Evolutionary conservation across 1,140 invertebrate genomes (phyloP).

Genomic region (Geopemphigus sp.): DNA sequence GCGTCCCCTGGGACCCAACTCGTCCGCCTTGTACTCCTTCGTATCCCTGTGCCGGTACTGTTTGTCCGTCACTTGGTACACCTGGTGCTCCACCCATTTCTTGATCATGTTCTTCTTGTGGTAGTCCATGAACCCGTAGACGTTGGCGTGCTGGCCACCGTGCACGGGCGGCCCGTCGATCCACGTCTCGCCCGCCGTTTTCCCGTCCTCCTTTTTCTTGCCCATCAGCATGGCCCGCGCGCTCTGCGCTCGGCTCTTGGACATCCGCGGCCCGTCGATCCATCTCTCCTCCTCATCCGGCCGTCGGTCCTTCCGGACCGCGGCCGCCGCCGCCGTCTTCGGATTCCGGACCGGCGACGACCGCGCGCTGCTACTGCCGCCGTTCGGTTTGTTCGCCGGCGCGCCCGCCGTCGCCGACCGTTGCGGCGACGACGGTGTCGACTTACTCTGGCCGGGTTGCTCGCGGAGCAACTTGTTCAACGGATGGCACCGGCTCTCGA

Average conservation of each 20-base stretch:
- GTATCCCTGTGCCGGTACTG: conserved; percentile 47
- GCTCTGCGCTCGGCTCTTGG: conserved; percentile 63
- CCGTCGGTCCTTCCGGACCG: conserved; percentile 56
- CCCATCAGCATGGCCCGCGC: conserved; percentile 58
- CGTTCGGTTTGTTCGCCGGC: not conserved
- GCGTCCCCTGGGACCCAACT: conserved; percentile 50
- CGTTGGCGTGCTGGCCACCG: conserved; percentile 55
- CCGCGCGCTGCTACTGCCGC: conserved; percentile 52
- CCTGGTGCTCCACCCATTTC: conserved; percentile 90
- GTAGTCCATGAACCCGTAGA: conserved; percentile 85
- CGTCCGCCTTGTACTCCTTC: conserved; percentile 57
- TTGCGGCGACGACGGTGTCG: conserved; percentile 53
- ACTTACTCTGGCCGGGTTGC: conserved; percentile 60
- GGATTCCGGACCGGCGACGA: conserved; percentile 52
- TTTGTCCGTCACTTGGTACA: conserved; percentile 64
- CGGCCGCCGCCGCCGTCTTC: conserved; percentile 54
- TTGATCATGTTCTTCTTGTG: conserved; percentile 90
- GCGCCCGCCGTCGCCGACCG: not conserved
- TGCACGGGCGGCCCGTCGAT: conserved; percentile 68
- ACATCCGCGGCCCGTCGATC: conserved; percentile 91
- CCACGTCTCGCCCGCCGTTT: conserved; percentile 72
- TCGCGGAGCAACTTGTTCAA: conserved; percentile 76
- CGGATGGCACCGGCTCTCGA: conserved; percentile 76
- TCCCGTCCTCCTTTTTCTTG: conserved; percentile 49
- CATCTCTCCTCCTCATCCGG: conserved; percentile 80